Base-by-base conservation (phyloP, 2,113 vertebrate species). In the Callocephalon fimbriatum region DNA sequence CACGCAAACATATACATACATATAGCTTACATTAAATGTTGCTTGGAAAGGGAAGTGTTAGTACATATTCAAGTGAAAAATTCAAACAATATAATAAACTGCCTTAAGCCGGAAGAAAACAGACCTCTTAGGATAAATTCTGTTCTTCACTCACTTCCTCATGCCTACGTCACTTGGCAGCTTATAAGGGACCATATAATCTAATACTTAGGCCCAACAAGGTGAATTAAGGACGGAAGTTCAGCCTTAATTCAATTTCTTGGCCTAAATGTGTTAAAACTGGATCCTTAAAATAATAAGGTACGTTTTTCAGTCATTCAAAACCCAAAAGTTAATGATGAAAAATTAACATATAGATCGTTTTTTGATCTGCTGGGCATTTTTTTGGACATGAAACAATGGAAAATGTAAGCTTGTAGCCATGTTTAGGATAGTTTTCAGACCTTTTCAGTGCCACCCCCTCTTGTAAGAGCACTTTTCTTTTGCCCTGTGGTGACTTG, bases 71-170 rank as follows among this genome's bases (percentile, higher is more conserved):
- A 51, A 1, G 3, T 78, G 59, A 54, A 86, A 92, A 76, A 78
- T 17, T 65, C n/a, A 59, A 82, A 50, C 25, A 53, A 50, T 83
- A 66, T 66, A 65, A 59, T 76, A 47, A 90, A 61, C 38, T 81
- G 21, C 35, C 35, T 81, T 82, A 81, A 75, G 25, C 4, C 2
- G 4, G 73, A 90, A 85, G 7, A 80, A 92, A 73, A 61, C 7
- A 93, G 58, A 27, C 4, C 2, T 86, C 90, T 82, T 79, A 54
- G 48, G 71, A 73, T 29, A 82, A 81, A 79, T 88, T 96, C 58
- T 95, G 62, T 90, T 89, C 72, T 95, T 97, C 94, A 91, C 31
- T 92, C 68, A 53, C 58, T 96, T 95, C 78, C 70, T 92, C 88
- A 96, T 76, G 31, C 72, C 70, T 91, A 37, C 1, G 0, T 95